Percentiles rank a stretch among this genome's conserved stretches.
phyloP scores from a whole-genome alignment of 2,113 vertebrate species.

The Prionailurus bengalensis region DNA sequence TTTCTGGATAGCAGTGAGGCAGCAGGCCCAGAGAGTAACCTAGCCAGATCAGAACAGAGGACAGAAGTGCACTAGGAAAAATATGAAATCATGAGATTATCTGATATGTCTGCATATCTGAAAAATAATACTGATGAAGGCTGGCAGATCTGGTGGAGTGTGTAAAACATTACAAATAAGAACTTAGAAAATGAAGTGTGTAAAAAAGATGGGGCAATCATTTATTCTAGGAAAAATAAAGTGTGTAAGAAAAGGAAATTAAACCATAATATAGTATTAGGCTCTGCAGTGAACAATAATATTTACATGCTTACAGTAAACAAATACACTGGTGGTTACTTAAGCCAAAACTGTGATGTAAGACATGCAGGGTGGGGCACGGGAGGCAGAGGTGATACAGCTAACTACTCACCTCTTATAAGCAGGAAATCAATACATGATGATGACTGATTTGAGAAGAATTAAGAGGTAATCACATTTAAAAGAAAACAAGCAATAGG shows the following conservation, averaged over 20 bases:
- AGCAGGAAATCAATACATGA: not conserved
- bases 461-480: not conserved
- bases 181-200: conserved; percentile 8
- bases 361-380: not conserved
- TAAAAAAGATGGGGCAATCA: not conserved
- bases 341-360: not conserved
- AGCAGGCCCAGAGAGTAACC: not conserved
- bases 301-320: not conserved
- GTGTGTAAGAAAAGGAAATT: not conserved
- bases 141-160: not conserved
- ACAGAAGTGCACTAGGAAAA: not conserved
- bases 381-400: not conserved
- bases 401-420: not conserved
- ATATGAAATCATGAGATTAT: not conserved
- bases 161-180: not conserved
- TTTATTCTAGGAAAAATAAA: conserved; percentile 34
- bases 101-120: not conserved
- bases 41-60: not conserved
- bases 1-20: not conserved
- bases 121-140: not conserved
- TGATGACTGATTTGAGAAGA: not conserved
- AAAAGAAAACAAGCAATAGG: not conserved
- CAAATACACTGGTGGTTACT: not conserved
- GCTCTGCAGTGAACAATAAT: not conserved
- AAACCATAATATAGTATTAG: not conserved